Conservation (phyloP, 2,888 invertebrate species). For the Cheilosia vernalis region DNA sequence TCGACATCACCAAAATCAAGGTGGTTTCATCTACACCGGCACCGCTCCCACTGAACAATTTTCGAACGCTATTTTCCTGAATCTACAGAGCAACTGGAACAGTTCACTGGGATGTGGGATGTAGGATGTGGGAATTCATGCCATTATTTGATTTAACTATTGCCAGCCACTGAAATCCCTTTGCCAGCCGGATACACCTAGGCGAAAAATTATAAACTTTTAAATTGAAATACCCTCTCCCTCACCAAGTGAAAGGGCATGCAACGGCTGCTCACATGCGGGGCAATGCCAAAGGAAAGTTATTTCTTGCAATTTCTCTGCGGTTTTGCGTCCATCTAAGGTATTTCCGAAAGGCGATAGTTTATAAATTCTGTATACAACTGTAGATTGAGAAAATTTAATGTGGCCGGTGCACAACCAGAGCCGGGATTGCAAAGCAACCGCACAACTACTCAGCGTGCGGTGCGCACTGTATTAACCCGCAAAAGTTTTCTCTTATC, state of each 20-base stretch:
- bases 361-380: conserved; percentile 60
- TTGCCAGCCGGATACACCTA: conserved; percentile 53
- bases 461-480: conserved; percentile 41
- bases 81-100: conserved; percentile 17
- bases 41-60: not conserved
- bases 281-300: conserved; percentile 41
- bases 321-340: conserved; percentile 34
- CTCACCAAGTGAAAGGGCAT: conserved; percentile 35
- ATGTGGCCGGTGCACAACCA: conserved; percentile 34
- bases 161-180: conserved; percentile 62
- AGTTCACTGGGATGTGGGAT: not conserved
- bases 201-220: conserved; percentile 57
- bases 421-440: conserved; percentile 40
- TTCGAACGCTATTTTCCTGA: not conserved
- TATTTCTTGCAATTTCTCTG: conserved; percentile 59
- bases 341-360: conserved; percentile 65
- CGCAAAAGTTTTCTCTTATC: conserved; percentile 11
- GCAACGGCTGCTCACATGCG: not conserved
- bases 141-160: conserved; percentile 65
- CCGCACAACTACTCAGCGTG: conserved; percentile 44
- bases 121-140: conserved; percentile 31
- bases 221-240: conserved; percentile 56
- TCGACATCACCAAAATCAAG: no score
- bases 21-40: not conserved
- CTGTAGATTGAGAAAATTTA: conserved; percentile 54